Evolutionary conservation across 2,888 invertebrate species (phyloP).

Genomic region (Bruchidius siliquastri): DNA sequence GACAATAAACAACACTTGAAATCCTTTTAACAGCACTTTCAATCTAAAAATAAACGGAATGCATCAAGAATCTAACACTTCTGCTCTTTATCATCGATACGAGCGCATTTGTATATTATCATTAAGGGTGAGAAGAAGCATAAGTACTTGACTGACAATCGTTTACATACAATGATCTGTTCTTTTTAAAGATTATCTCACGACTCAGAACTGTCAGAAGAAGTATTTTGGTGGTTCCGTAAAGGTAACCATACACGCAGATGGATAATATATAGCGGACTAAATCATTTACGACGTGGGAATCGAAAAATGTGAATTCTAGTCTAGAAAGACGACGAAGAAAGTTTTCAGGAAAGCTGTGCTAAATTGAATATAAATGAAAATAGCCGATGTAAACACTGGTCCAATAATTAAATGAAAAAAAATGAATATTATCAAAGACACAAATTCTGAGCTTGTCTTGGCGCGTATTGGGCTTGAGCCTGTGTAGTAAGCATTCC

Average conservation of each 20-base stretch:
- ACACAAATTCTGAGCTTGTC: too few species aligned
- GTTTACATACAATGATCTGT: background rate
- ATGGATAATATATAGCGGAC: too few species aligned
- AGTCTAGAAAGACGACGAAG: too few species aligned
- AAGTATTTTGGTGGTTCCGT: background rate
- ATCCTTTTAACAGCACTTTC: background rate
- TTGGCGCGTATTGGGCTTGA: too few species aligned
- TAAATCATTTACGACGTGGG: too few species aligned
- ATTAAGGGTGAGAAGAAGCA: background rate
- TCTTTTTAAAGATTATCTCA: background rate
- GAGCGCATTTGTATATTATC: slow-evolving; percentile 1
- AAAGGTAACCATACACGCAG: background rate
- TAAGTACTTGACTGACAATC: background rate
- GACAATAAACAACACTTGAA: background rate
- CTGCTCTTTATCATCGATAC: background rate
- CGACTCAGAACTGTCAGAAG: background rate
- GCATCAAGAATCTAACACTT: background rate
- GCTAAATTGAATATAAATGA: too few species aligned
- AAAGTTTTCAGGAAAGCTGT: too few species aligned
- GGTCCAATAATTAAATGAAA: too few species aligned
- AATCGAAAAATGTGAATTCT: too few species aligned
- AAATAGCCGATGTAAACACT: too few species aligned
- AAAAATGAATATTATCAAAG: too few species aligned
- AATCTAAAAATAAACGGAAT: background rate
- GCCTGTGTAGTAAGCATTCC: too few species aligned